Conservation (phyloP, 2,888 invertebrate genomes). For the Drosophila paramelanica region DNA sequence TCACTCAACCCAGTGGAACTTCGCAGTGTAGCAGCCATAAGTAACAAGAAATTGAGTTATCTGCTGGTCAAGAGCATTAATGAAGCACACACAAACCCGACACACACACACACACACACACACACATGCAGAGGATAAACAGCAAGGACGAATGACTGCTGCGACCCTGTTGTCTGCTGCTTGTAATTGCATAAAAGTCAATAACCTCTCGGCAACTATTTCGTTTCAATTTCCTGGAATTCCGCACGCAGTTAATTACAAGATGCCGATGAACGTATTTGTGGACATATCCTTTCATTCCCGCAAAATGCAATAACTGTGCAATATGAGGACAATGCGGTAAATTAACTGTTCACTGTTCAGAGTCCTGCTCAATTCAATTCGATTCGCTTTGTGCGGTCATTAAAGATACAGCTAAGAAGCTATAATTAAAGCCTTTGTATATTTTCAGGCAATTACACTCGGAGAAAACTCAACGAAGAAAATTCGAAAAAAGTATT, state of each 20-base stretch:
- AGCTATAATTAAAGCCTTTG: no score
- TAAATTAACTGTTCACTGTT: no score
- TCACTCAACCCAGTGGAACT: conserved; percentile 49
- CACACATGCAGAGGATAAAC: conserved; percentile 17
- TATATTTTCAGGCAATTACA: no score
- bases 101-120: conserved; percentile 7
- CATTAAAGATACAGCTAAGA: no score
- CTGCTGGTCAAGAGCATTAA: conserved; percentile 39
- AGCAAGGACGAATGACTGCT: conserved; percentile 23
- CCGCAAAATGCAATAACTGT: not conserved
- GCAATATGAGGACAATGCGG: not conserved
- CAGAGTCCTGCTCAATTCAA: no score
- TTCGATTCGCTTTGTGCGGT: no score
- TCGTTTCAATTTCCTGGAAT: conserved; percentile 28
- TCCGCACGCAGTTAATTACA: conserved; percentile 8
- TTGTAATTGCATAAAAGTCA: conserved; percentile 28
- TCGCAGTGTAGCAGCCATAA: conserved; percentile 18
- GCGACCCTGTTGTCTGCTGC: not conserved
- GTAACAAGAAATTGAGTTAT: conserved; percentile 68
- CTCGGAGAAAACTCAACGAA: no score
- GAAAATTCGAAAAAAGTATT: no score
- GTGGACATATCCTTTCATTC: not conserved
- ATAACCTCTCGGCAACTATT: conserved; percentile 15
- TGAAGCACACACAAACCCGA: conserved; percentile 11
- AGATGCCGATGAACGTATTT: not conserved